Conservation (phyloP, 2,113 vertebrate species). For the Typhlomys cinereus region DNA sequence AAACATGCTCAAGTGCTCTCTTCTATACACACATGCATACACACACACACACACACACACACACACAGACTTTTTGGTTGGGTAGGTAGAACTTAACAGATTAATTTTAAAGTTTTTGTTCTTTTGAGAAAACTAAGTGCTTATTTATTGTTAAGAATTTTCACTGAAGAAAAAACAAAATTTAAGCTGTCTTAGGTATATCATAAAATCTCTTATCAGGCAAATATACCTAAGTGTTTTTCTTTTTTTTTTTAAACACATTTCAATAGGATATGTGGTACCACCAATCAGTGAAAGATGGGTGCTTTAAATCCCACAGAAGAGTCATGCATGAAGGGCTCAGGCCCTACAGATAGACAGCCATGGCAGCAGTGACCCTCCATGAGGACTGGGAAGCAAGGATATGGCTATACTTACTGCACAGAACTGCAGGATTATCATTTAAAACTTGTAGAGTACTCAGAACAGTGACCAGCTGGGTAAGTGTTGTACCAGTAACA, state of each 20-base stretch:
- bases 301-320: not conserved
- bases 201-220: not conserved
- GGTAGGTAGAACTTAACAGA: constrained; percentile 11
- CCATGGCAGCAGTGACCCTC: not conserved
- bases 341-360: not conserved
- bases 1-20: too few species aligned
- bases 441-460: not conserved
- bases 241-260: too few species aligned
- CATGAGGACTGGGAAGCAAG: not conserved
- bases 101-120: constrained; percentile 45
- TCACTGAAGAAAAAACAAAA: not conserved
- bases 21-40: too few species aligned
- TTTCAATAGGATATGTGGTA: not conserved
- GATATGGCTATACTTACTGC: not conserved
- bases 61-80: not conserved
- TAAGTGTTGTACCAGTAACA: accelerated
- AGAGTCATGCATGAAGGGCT: not conserved
- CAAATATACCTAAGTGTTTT: too few species aligned
- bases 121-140: constrained; percentile 43
- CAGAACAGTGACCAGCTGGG: not conserved
- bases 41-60: too few species aligned
- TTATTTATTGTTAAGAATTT: constrained; percentile 42
- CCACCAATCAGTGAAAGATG: not conserved
- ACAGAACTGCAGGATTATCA: not conserved
- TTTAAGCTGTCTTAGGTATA: not conserved